Evolutionary conservation across 2,113 vertebrate species (phyloP).

Genomic region (Leptobrachium leishanense): DNA sequence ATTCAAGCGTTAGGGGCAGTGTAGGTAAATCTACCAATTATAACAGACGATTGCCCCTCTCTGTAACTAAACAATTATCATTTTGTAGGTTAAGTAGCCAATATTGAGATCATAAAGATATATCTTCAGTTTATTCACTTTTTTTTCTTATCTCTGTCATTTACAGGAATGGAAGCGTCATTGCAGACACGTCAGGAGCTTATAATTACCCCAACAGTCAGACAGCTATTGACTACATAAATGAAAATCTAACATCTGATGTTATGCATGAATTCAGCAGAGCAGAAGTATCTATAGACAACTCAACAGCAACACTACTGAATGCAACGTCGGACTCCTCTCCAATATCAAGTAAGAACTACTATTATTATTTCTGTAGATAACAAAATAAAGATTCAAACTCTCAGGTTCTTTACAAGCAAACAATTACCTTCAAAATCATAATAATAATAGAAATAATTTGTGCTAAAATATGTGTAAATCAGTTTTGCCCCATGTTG

Average conservation of each 20-base stretch:
- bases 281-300: not conserved
- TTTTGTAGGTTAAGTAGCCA: too few relatives aligned
- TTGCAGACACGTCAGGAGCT: conserved; percentile 19
- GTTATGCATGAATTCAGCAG: not conserved
- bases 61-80: too few relatives aligned
- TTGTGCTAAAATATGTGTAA: too few relatives aligned
- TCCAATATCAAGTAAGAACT: conserved; percentile 17
- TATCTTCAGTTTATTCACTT: not conserved
- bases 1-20: too few relatives aligned
- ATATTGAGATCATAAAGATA: too few relatives aligned
- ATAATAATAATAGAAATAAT: too few relatives aligned
- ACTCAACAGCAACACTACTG: not conserved
- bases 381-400: too few relatives aligned
- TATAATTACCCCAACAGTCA: conserved; percentile 35
- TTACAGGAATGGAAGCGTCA: conserved; percentile 5
- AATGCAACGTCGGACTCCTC: not conserved
- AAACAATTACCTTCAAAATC: too few relatives aligned
- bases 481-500: too few relatives aligned
- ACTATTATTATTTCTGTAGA: not conserved
- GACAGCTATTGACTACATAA: conserved; percentile 27
- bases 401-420: too few relatives aligned
- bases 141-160: not conserved
- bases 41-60: too few relatives aligned
- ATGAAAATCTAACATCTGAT: not conserved
- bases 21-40: too few relatives aligned